Conservation (phyloP, 2,797 vertebrate genomes). For the Periophthalmus magnuspinnatus region DNA sequence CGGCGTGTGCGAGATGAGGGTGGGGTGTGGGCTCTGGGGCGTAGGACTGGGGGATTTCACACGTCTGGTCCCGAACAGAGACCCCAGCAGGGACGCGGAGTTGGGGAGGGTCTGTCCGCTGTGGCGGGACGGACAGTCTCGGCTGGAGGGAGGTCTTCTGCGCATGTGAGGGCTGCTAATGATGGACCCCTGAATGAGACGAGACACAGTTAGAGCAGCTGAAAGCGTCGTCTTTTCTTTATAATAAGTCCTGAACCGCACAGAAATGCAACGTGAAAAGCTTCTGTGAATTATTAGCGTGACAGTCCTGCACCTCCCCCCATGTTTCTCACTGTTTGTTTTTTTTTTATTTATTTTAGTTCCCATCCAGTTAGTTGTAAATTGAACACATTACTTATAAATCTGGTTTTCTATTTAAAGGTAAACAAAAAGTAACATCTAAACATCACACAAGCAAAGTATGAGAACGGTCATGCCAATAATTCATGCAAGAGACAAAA, state of each 20-base stretch:
- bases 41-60: constrained; percentile 85
- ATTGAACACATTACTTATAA: neutral
- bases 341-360: neutral
- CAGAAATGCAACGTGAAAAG: neutral
- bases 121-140: constrained; percentile 89
- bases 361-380: neutral
- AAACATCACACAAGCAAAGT: neutral
- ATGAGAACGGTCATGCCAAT: neutral
- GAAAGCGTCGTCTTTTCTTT: neutral
- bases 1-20: constrained; percentile 81
- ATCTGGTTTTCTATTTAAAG: too few relatives aligned
- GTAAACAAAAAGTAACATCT: neutral
- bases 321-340: neutral
- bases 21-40: constrained; percentile 74
- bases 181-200: constrained; percentile 90
- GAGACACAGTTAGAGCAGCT: constrained; percentile 9
- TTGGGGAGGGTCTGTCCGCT: constrained; percentile 84
- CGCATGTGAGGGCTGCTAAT: constrained; percentile 98
- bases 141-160: constrained; percentile 87
- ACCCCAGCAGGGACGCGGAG: constrained; percentile 92
- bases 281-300: neutral
- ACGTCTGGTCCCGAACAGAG: constrained; percentile 89
- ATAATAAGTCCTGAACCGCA: neutral
- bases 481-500: constrained; percentile 1
- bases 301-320: neutral